Conservation (phyloP, 2,888 invertebrate genomes). For the Erebia aethiops region DNA sequence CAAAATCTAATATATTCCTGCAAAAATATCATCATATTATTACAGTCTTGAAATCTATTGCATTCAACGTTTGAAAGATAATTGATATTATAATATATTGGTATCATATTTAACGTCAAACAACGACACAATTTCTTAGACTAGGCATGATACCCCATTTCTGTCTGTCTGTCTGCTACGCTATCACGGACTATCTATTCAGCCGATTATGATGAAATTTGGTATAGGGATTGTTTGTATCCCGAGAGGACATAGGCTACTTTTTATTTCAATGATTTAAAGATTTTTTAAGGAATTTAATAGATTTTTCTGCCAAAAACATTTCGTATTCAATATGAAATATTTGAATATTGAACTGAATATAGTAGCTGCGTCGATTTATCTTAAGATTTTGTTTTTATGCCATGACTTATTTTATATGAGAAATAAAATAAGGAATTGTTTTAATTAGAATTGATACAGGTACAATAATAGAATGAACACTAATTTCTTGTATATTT, state of each 20-base stretch:
- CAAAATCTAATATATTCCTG: background rate
- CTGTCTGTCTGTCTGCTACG: too few relatives aligned
- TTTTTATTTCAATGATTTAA: background rate
- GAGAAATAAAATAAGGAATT: slow-evolving; percentile 61
- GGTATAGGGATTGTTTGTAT: too few relatives aligned
- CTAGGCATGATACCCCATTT: too few relatives aligned
- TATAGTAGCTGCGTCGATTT: slow-evolving; percentile 35
- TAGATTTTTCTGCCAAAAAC: slow-evolving; percentile 2
- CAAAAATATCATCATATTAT: too few relatives aligned
- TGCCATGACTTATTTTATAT: slow-evolving; percentile 58
- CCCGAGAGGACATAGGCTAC: too few relatives aligned
- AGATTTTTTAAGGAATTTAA: background rate
- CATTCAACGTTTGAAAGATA: too few relatives aligned
- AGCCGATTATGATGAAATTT: too few relatives aligned
- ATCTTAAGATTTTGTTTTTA: slow-evolving; percentile 52
- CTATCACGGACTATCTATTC: too few relatives aligned
- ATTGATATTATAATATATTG: too few relatives aligned
- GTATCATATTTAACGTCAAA: too few relatives aligned
- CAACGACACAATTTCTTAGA: too few relatives aligned
- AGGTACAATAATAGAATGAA: slow-evolving; percentile 60
- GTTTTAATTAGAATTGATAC: slow-evolving; percentile 64
- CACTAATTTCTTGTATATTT: slow-evolving; percentile 70
- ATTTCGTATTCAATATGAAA: background rate
- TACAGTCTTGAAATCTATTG: too few relatives aligned
- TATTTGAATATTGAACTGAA: background rate